Evolutionary conservation across 2,797 vertebrate species (phyloP).

Genomic region (Luscinia megarhynchos): DNA sequence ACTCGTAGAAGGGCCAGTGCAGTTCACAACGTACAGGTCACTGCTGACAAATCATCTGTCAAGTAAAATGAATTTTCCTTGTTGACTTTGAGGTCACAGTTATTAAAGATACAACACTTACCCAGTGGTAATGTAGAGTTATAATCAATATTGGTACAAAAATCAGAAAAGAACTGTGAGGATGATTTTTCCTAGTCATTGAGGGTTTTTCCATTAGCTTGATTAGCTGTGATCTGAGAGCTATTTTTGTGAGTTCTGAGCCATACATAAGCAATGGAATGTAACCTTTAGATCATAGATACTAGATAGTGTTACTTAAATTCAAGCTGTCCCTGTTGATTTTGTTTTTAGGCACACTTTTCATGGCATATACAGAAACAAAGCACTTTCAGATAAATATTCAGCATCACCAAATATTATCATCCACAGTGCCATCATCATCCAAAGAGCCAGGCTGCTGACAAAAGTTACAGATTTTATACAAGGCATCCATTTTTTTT

Average conservation of each 20-base stretch:
- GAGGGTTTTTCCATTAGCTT: neutral
- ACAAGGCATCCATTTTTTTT: neutral
- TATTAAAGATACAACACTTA: neutral
- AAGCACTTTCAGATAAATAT: neutral
- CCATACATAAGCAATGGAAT: neutral
- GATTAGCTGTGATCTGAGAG: neutral
- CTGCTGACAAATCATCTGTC: conserved; percentile 5
- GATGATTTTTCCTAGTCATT: neutral
- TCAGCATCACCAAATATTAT: neutral
- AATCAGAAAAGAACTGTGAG: neutral
- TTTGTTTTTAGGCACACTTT: neutral
- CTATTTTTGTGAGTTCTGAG: conserved; percentile 22
- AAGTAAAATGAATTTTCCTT: conserved; percentile 15
- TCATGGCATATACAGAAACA: too few relatives aligned
- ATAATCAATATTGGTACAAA: neutral
- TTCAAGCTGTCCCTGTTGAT: conserved; percentile 25
- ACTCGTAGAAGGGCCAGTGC: neutral
- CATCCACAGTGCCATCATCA: neutral
- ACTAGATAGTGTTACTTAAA: conserved; percentile 22
- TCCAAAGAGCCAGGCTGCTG: neutral
- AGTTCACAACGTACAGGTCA: neutral
- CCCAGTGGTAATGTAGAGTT: neutral
- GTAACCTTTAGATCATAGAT: conserved; percentile 42
- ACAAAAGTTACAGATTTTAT: neutral
- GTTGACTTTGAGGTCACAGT: neutral